Evolutionary conservation across 2,113 vertebrate genomes (phyloP).

Genomic region (Notarius lentiginosus): DNA sequence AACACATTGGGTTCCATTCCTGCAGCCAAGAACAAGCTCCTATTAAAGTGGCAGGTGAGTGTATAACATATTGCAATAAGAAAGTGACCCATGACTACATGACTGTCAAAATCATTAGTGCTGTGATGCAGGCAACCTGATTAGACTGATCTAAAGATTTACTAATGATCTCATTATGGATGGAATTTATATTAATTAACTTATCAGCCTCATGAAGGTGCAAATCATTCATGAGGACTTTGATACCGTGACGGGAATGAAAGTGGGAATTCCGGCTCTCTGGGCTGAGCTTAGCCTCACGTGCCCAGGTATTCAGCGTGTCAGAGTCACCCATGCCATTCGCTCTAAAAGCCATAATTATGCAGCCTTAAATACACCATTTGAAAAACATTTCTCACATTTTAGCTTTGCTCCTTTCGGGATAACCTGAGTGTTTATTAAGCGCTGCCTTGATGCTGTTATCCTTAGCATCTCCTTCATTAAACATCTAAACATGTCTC

Average conservation of each 20-base stretch:
- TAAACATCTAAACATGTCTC: conserved; percentile 71
- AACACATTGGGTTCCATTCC: no score
- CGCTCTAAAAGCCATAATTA: conserved; percentile 66
- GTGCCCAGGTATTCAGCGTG: conserved; percentile 55
- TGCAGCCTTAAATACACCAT: conserved; percentile 65
- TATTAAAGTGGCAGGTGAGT: no score
- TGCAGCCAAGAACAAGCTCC: no score
- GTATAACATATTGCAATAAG: background rate
- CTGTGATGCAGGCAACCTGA: background rate
- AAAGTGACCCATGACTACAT: background rate
- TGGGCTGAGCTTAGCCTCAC: conserved; percentile 11
- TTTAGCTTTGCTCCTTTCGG: conserved; percentile 57
- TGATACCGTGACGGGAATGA: conserved; percentile 13
- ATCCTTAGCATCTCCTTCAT: conserved; percentile 72
- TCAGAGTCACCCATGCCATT: conserved; percentile 61
- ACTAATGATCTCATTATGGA: conserved; percentile 48
- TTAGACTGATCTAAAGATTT: background rate
- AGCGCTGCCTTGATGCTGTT: conserved; percentile 60
- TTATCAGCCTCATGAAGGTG: conserved; percentile 21
- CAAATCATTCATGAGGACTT: conserved; percentile 42
- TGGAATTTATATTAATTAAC: conserved; percentile 50
- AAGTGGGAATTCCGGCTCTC: conserved; percentile 41
- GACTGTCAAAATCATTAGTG: background rate
- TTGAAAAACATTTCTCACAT: conserved; percentile 74
- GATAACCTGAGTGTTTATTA: conserved; percentile 55